Base-by-base conservation (phyloP, 2,888 invertebrate genomes). In the Lamellibrachia columna region DNA sequence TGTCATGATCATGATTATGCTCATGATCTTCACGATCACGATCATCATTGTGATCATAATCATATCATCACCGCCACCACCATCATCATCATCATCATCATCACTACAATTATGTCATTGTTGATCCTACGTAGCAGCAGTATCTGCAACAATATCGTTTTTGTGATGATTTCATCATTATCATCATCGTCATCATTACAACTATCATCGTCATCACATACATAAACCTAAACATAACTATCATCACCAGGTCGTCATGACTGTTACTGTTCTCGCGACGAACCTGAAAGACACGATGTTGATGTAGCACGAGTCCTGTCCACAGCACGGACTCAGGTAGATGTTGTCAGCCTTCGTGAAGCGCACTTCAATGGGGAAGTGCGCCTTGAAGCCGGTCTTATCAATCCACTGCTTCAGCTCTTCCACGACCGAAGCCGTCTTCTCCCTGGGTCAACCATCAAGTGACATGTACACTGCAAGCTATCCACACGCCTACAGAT, bases 241-340 rank as follows among this genome's bases (percentile, higher is more conserved):
- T 52, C 8, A 53, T 40, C 40, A 40, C 58, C 58, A 58, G 58
- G 58, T 58, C 58, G 11, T 92, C 40, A 9, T 90, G 15, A 4
- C 52, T 91, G 52, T 40, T 52, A 55, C 91, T 55, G 2, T 55
- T 55, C 1, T 55, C 55, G 22, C 75, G 4, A 75, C 75, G 15
- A 15, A 96, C 96, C 96, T 95, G 94, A 95, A 96, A 94, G 95
- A 95, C 90, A 96, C 95, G 91, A 96, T 96, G 93, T 96, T 96
- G 92, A 96, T 96, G 93, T 95, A 96, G 93, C 96, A 96, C 58
- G 95, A 94, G 91, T 96, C 95, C 91, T 95, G 94, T 15, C 95
- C 95, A 93, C 95, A 95, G n/a, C 95, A 94, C 22, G 96, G 96
- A 93, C 96, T 96, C 91, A 96, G 94, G 93, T 94, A 95, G 55